Conservation (phyloP, 2,797 vertebrate genomes). For the Natrix natrix region DNA sequence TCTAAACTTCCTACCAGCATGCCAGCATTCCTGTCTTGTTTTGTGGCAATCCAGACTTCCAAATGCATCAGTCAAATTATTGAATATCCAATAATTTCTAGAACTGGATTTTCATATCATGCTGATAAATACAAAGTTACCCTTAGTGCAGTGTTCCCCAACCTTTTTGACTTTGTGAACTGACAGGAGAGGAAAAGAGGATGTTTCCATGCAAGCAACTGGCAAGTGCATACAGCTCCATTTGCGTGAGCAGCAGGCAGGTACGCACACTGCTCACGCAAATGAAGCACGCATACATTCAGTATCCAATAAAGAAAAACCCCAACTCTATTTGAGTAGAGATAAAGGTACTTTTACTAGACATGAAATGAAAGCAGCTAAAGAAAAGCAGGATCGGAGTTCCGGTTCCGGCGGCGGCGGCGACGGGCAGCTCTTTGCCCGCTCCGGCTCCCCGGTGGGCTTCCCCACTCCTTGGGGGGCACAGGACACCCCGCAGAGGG, state of each 20-base stretch:
- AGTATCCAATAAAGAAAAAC: too few relatives aligned
- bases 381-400: too few relatives aligned
- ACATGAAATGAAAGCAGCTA: too few relatives aligned
- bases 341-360: too few relatives aligned
- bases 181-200: background rate
- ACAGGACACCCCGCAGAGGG: too few relatives aligned
- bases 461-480: too few relatives aligned
- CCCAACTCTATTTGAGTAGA: too few relatives aligned
- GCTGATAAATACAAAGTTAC: background rate
- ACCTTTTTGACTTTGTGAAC: background rate
- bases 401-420: too few relatives aligned
- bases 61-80: background rate
- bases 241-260: background rate
- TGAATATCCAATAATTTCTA: background rate
- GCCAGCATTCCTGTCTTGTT: background rate
- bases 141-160: background rate
- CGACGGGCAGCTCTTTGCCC: too few relatives aligned
- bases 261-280: rapidly evolving
- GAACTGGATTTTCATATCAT: background rate
- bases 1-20: background rate
- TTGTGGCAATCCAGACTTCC: background rate
- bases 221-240: background rate
- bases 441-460: too few relatives aligned
- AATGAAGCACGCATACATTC: background rate
- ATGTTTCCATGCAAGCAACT: background rate